A percentile compares a stretch with the other conserved stretches of the same genome.
Evolutionary conservation across 2,888 invertebrate species (phyloP).

Genomic region (Falcaria lacertinaria): DNA sequence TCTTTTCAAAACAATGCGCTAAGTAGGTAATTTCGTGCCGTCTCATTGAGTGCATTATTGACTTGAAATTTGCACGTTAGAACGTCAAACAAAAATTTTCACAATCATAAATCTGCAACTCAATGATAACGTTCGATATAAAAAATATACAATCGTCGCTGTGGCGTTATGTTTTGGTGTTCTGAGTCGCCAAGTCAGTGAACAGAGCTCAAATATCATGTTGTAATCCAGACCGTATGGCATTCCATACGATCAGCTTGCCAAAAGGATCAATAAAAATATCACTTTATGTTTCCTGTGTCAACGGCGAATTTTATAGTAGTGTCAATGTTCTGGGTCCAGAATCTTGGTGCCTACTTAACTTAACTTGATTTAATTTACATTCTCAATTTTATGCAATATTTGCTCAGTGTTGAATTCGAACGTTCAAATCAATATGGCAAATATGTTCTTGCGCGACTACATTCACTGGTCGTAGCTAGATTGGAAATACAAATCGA

Average conservation of each 20-base stretch:
- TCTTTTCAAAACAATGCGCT: slow-evolving; percentile 32
- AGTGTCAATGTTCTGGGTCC: slow-evolving; percentile 62
- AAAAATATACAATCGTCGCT: slow-evolving; percentile 15
- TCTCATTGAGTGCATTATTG: slow-evolving; percentile 4
- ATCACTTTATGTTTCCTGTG: slow-evolving; percentile 71
- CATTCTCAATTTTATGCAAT: slow-evolving; percentile 29
- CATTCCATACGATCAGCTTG: slow-evolving; percentile 66
- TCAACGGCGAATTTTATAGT: slow-evolving; percentile 65
- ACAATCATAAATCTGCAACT: slow-evolving; percentile 5
- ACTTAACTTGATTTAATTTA: slow-evolving; percentile 46
- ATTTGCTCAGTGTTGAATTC: slow-evolving; percentile 22
- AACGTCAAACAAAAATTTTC: slow-evolving; percentile 1
- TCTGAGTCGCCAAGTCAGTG: slow-evolving; percentile 16
- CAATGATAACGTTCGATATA: slow-evolving; percentile 11
- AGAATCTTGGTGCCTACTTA: slow-evolving; percentile 44
- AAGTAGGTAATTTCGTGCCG: slow-evolving; percentile 12
- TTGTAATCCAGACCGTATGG: slow-evolving; percentile 40
- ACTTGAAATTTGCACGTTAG: not conserved
- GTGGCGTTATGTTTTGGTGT: not conserved
- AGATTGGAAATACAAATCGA: slow-evolving; percentile 15
- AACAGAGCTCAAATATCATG: slow-evolving; percentile 35
- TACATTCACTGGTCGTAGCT: slow-evolving; percentile 14
- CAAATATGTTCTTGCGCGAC: slow-evolving; percentile 11
- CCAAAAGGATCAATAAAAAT: slow-evolving; percentile 71
- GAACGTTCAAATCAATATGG: slow-evolving; percentile 15